Conservation (phyloP, 2,888 invertebrate genomes). For the Tromatobia lineatoria region DNA sequence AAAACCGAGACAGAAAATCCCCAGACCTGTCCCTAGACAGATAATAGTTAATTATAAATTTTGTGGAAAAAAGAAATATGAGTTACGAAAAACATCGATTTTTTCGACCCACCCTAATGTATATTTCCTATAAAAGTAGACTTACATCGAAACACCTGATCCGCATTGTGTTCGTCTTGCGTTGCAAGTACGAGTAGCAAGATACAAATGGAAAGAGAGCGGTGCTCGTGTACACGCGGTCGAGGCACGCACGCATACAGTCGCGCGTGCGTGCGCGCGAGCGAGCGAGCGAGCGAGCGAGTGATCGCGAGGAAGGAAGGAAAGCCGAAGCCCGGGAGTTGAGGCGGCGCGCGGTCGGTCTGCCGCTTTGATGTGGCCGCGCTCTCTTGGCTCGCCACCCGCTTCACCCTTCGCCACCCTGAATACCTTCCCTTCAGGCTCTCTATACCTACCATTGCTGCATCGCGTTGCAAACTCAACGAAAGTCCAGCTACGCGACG, state of each 20-base stretch:
- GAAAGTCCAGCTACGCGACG: conserved; percentile 18
- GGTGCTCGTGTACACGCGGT: conserved; percentile 32
- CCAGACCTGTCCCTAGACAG: no score
- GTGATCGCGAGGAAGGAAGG: conserved; percentile 66
- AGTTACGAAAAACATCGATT: no score
- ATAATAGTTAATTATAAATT: no score
- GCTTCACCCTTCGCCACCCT: conserved; percentile 78
- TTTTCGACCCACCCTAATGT: no score
- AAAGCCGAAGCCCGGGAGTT: conserved; percentile 80
- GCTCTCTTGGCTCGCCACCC: conserved; percentile 54
- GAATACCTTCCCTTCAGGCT: conserved; percentile 79
- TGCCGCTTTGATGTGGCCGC: conserved; percentile 83
- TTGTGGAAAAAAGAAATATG: no score
- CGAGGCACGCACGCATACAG: conserved; percentile 70
- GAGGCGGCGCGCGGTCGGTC: conserved; percentile 80
- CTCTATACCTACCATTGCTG: conserved; percentile 8
- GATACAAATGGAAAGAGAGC: conserved; percentile 7
- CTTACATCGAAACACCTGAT: background rate
- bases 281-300: conserved; percentile 59
- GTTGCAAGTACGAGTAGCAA: background rate
- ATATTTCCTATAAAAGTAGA: background rate
- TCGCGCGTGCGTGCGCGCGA: conserved; percentile 68
- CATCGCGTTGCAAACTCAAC: conserved; percentile 32
- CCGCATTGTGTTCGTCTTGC: background rate
- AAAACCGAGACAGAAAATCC: no score